Conservation (phyloP, 2,113 vertebrate species). For the Stegostoma tigrinum region DNA sequence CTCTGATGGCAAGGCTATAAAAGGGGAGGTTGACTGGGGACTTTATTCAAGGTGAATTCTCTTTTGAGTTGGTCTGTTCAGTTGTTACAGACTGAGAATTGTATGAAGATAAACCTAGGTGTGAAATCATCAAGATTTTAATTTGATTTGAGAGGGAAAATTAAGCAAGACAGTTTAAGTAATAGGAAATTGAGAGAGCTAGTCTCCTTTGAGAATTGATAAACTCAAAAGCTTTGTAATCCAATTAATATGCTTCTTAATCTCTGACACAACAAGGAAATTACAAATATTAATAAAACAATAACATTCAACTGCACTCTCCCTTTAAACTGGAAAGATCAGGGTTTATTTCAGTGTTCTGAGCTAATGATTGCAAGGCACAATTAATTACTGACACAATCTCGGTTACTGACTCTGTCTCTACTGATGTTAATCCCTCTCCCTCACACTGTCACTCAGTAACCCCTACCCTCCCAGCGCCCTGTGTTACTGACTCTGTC, state of each 20-base stretch:
- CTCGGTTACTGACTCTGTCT: not conserved
- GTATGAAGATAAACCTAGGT: not conserved
- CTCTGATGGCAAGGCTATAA: not conserved
- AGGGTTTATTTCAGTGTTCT: not conserved
- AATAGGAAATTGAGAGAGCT: not conserved
- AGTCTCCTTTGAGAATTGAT: not conserved
- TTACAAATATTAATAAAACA: not conserved
- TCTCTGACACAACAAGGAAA: not conserved
- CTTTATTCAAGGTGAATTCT: not conserved
- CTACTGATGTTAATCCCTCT: not conserved
- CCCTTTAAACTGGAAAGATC: not conserved
- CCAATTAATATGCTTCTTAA: constrained; percentile 1
- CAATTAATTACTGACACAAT: not conserved
- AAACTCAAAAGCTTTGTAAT: constrained; percentile 18
- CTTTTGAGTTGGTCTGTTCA: not conserved
- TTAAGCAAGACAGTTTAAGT: not conserved
- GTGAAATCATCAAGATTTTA: not conserved
- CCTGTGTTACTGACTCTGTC: constrained; percentile 1
- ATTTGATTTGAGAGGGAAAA: constrained; percentile 15
- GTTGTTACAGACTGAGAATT: not conserved
- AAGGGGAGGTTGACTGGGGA: not conserved
- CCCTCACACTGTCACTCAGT: not conserved
- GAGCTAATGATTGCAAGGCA: not conserved
- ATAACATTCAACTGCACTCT: not conserved
- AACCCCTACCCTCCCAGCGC: not conserved